Evolutionary conservation across 2,797 vertebrate genomes (phyloP).

Genomic region (Lagorchestes hirsutus): DNA sequence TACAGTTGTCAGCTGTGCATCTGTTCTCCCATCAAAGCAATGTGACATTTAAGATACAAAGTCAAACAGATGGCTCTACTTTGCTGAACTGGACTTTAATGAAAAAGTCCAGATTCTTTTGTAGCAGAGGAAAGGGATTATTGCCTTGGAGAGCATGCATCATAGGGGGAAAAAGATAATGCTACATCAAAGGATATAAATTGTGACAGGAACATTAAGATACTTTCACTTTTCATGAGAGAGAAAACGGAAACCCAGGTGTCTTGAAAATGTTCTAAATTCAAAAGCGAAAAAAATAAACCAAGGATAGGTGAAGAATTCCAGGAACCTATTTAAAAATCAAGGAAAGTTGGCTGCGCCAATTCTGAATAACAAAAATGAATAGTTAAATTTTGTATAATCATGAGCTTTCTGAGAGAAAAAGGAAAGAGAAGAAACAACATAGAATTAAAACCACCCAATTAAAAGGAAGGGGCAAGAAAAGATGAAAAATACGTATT

Average conservation of each 20-base stretch:
- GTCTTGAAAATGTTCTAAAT: slow-evolving; percentile 47
- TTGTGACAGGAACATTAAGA: slow-evolving; percentile 11
- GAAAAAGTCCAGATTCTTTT: slow-evolving; percentile 76
- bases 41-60: slow-evolving; percentile 73
- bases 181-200: slow-evolving; percentile 65
- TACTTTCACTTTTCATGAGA: slow-evolving; percentile 47
- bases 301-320: neutral
- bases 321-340: neutral
- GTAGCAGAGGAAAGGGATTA: slow-evolving; percentile 69
- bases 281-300: slow-evolving; percentile 14
- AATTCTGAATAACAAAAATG: neutral
- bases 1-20: slow-evolving; percentile 56
- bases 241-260: slow-evolving; percentile 14
- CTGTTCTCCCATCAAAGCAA: slow-evolving; percentile 75
- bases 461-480: neutral
- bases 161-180: slow-evolving; percentile 41
- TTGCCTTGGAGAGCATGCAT: slow-evolving; percentile 52
- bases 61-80: slow-evolving; percentile 78
- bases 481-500: neutral
- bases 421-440: neutral
- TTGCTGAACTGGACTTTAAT: slow-evolving; percentile 79
- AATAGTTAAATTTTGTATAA: neutral
- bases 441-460: neutral
- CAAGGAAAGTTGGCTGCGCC: neutral
- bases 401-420: neutral